Base-by-base conservation (phyloP, 1,140 invertebrate genomes). In the Drosophila dunni region DNA sequence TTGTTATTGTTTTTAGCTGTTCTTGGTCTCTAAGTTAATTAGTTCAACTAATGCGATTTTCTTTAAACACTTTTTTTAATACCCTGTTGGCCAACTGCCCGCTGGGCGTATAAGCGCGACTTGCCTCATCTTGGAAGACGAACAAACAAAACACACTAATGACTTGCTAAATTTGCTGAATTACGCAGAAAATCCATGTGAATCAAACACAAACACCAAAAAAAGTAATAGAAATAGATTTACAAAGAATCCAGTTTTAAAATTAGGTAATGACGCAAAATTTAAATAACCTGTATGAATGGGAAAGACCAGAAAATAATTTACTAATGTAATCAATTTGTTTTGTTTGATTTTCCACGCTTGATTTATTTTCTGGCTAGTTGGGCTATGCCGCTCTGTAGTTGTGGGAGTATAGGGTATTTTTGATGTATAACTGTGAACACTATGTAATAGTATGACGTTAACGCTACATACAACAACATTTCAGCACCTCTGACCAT, bases 11-110 rank as follows among this genome's bases (percentile, higher is more conserved):
- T 42, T 11, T 42, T 42, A n/a, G 10, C 11, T 42, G 0, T 42
- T n/a, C 44, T 34, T 67, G 34, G 4, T 60, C 10, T 57, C 13
- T 77, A 77, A 77, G 70, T 58, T 63, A 66, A 77, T 77, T 77
- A 77, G 51, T n/a, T 15, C 20, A 13, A 4, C 45, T 74, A 77
- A 77, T 63, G 62, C 51, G 63, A 56, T 76, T 76, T 66, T 36
- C 40, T 42, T 45, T 40, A 11, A 53, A 58, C 42, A 48, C 7
- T 40, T 45, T 42, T 15, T 15, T 36, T 3, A 1, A 44, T 34
- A 44, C 46, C 44, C 54, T 46, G 0, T 4, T 29, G 9, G 40
- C n/a, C 1, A n/a, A n/a, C 10, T 13, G 11, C 3, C 0, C 3
- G 1, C 3, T n/a, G 6, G 6, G 2, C 11, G 24, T 24, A 11